These are phyloP conservation scores for Cairina moschata DNA, from an alignment of 2,113 vertebrate species.

Conservation along the genomic window DNA sequence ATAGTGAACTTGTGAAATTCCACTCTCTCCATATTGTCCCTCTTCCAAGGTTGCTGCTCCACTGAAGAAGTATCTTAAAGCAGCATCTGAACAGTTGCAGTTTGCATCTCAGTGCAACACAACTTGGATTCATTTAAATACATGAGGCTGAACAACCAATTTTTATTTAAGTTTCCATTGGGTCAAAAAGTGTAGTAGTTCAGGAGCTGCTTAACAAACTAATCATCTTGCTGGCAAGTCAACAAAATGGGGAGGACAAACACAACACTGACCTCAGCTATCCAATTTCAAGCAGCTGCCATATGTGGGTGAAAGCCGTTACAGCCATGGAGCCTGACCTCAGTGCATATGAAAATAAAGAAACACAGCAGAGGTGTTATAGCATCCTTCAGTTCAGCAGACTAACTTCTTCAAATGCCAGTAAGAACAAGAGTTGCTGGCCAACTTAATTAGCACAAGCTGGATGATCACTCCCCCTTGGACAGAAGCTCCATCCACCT, in stretches of 20 bases:
- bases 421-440: background rate
- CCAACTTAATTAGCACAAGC: background rate
- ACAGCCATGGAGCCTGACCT: background rate
- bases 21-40: background rate
- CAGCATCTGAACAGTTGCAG: background rate
- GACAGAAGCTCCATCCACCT: background rate
- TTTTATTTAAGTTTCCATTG: background rate
- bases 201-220: background rate
- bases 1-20: background rate
- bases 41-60: background rate
- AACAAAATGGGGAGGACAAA: background rate
- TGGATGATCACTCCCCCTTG: background rate
- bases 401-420: background rate
- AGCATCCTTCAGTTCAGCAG: background rate
- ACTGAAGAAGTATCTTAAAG: background rate
- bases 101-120: background rate
- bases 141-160: background rate
- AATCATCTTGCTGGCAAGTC: background rate
- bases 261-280: constrained; percentile 10
- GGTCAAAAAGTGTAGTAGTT: background rate
- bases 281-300: constrained; percentile 58
- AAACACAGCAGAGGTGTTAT: background rate
- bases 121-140: background rate
- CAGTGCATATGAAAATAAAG: background rate
- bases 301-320: constrained; percentile 29